Percentiles rank a stretch among this genome's conserved stretches.
Conservation (phyloP, 2,113 vertebrate species). For the Oostethus manadensis region DNA sequence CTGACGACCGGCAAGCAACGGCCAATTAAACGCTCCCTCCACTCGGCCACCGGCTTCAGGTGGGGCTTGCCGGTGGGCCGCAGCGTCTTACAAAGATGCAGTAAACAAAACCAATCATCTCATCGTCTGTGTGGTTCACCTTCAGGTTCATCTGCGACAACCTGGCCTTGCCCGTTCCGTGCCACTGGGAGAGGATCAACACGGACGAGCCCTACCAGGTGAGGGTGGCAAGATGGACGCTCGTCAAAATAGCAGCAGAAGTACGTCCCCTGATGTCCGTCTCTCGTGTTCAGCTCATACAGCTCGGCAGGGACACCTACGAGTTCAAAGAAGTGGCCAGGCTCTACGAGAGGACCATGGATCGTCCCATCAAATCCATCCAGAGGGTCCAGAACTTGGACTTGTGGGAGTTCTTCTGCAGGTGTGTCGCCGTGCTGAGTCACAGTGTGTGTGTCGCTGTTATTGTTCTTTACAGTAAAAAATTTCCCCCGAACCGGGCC, state of each 20-base stretch:
- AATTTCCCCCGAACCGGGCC: background rate
- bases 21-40: constrained; percentile 87
- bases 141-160: constrained; percentile 93
- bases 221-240: constrained; percentile 15
- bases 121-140: constrained; percentile 22
- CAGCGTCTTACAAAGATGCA: background rate
- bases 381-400: constrained; percentile 96
- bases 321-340: constrained; percentile 90
- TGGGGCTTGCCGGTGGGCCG: constrained; percentile 48
- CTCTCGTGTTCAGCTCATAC: constrained; percentile 61
- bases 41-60: constrained; percentile 90
- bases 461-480: background rate
- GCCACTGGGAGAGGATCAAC: constrained; percentile 93
- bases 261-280: background rate
- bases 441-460: background rate
- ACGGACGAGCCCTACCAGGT: constrained; percentile 89
- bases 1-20: constrained; percentile 87
- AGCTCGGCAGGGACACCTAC: constrained; percentile 84
- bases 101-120: background rate
- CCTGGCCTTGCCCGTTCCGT: constrained; percentile 84
- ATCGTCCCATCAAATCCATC: constrained; percentile 86
- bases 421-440: constrained; percentile 63
- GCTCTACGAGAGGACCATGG: constrained; percentile 90
- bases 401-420: constrained; percentile 97
- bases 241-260: background rate